Evolutionary conservation across 1,140 invertebrate species (phyloP).

Genomic region (Drosophila varians): DNA sequence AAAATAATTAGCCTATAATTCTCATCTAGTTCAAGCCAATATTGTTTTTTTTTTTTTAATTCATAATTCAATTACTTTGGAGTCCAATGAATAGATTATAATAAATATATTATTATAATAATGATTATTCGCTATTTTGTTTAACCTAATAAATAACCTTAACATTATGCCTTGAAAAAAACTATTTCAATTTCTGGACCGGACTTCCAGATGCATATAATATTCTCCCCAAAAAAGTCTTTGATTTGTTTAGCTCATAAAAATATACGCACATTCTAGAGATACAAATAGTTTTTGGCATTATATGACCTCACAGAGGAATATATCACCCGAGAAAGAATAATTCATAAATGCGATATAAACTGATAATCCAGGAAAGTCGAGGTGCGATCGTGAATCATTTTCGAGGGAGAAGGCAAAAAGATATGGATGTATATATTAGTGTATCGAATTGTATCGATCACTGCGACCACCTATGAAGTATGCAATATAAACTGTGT

Average conservation of each 20-base stretch:
- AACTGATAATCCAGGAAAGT: slow-evolving; percentile 49
- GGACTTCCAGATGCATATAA: slow-evolving; percentile 31
- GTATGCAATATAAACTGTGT: slow-evolving; percentile 76
- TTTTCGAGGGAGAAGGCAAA: too few relatives aligned
- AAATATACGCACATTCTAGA: slow-evolving; percentile 42
- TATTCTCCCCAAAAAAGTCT: slow-evolving; percentile 1
- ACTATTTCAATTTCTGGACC: slow-evolving; percentile 21
- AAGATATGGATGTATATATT: too few relatives aligned
- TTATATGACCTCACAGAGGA: slow-evolving; percentile 30
- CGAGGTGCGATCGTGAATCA: slow-evolving; percentile 46
- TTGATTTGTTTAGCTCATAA: slow-evolving; percentile 50
- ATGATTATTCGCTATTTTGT: too few relatives aligned
- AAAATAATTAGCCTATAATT: too few relatives aligned
- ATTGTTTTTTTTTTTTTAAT: too few relatives aligned
- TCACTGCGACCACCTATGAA: slow-evolving; percentile 72
- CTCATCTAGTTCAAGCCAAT: too few relatives aligned
- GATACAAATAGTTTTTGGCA: slow-evolving; percentile 47
- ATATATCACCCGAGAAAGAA: neutral
- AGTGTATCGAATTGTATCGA: slow-evolving; percentile 53
- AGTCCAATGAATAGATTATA: too few relatives aligned
- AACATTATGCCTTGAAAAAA: neutral
- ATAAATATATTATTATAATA: neutral
- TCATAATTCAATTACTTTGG: too few relatives aligned
- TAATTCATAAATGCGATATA: slow-evolving; percentile 37
- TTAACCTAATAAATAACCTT: neutral